Evolutionary conservation across 2,113 vertebrate genomes (phyloP), one percentile per base, ranked within the genome.

Genomic region (Elephas maximus): DNA sequence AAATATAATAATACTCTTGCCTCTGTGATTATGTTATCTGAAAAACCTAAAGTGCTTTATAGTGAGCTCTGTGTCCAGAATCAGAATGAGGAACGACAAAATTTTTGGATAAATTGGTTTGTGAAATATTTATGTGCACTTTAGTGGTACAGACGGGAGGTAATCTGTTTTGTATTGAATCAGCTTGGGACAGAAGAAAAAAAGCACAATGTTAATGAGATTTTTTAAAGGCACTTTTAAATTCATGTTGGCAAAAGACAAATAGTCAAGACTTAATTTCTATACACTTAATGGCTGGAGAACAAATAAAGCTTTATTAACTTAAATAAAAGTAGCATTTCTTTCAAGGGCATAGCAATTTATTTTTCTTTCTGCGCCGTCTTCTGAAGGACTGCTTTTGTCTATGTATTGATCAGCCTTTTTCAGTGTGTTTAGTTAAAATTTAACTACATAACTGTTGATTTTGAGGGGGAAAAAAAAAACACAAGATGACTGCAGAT

Each of bases 81-180:
- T 98, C 93, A 98, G 97, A 98, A 98, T 98, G 95, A 99, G 88
- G 92, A 98, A 97, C 98, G 98, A 98, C 98, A 98, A 98, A 96
- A 97, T 97, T 98, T 98, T 98, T 97, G 98, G 98, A 98, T 98
- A 98, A 99, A 99, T 99, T 99, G 98, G 98, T 98, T 98, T 98
- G 98, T 98, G 98, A 99, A 99, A 98, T 98, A 99, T 99, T 98
- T 98, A 99, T 98, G 98, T 99, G 97, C 97, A 98, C 98, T 98
- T 98, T 98, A 98, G 95, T 98, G 96, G 97, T 96, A 96, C 93
- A 98, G 98, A 98, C 98, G 98, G 98, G 97, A 98, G 98, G 98
- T 99, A 98, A 99, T 99, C 98, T 99, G 97, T 98, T 98, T 98
- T 98, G 98, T 98, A 98, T 98, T 98, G 98, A 98, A 98, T 98